phyloP scores from a whole-genome alignment of 2,888 invertebrate species.

The Drosophila suboccidentalis region DNA sequence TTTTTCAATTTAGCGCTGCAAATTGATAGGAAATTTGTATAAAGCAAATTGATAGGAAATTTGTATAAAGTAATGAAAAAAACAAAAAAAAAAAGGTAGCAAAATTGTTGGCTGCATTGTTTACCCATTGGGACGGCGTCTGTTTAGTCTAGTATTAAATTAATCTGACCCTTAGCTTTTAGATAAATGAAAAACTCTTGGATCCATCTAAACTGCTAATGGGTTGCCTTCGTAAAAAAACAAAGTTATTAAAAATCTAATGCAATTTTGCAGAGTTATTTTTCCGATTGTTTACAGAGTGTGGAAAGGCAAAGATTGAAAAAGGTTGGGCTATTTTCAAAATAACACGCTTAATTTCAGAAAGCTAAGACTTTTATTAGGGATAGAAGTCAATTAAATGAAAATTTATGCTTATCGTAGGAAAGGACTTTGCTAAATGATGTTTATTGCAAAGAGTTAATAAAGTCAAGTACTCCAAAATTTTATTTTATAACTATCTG shows the following conservation, averaged over 20 bases:
- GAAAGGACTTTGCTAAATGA: background rate
- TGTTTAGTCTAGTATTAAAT: constrained; percentile 41
- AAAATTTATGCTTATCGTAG: background rate
- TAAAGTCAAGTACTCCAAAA: background rate
- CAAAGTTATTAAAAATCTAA: constrained; percentile 2
- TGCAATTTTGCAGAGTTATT: background rate
- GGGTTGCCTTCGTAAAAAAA: background rate
- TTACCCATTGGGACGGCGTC: constrained; percentile 42
- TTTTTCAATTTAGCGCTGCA: constrained; percentile 59
- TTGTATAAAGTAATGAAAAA: constrained; percentile 18
- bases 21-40: constrained; percentile 68
- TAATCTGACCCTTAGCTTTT: constrained; percentile 48
- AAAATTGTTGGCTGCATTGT: constrained; percentile 48
- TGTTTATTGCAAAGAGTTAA: background rate
- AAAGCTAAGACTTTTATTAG: background rate
- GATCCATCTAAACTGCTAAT: constrained; percentile 6
- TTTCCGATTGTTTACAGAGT: background rate
- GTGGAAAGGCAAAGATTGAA: background rate
- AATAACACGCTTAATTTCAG: background rate
- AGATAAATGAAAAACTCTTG: constrained; percentile 37
- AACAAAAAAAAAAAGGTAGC: background rate
- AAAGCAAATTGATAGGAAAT: constrained; percentile 64
- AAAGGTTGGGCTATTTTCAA: background rate
- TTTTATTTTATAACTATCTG: background rate
- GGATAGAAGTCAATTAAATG: background rate